Base-by-base conservation (phyloP, 1,140 invertebrate genomes). In the Agraylea sexmaculata region DNA sequence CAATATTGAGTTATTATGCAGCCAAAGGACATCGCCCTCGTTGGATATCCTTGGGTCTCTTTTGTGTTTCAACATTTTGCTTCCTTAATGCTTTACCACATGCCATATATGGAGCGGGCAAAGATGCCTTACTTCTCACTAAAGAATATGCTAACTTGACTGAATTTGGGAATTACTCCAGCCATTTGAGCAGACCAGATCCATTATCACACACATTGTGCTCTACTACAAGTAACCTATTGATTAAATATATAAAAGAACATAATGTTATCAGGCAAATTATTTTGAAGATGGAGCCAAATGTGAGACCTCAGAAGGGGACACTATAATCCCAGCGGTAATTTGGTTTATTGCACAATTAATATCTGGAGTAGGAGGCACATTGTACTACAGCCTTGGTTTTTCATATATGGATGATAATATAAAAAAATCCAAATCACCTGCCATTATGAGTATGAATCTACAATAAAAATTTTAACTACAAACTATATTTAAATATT, bases 341-440 rank as follows among this genome's bases (percentile, higher is more conserved):
- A 54, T 79, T 11, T 57, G 78, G 2, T 80, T 80, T 48, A 54
- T 68, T 5, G 76, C 77, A 0, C 76, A 80, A 48, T 64, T 79
- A 12, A 73, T 79, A 25, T 77, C 76, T 0, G 77, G 77, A 2
- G 70, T 80, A 12, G 76, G 77, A 15, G 73, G 72, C 7, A 75
- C 74, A 1, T 52, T 79, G 0, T 79, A 75, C 49, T 77, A 76
- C 42, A 78, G 74, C 0, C 58, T 80, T 4, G 77, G 77, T 3
- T 69, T 77, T 0, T 75, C 77, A n/a, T 80, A 80, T 43, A 76
- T 78, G 74, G 76, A 78, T 47, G 76, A 78, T 46, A 78, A 78
- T 50, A 77, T 75, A 17, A 75, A 78, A 47, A 78, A 75, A 50
- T 78, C 77, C 7, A 77, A 78, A 51, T 78, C 77, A 2, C 75